These are phyloP conservation scores for Anticlea derivata DNA, from an alignment of 2,888 invertebrate species.

Conservation along the genomic window DNA sequence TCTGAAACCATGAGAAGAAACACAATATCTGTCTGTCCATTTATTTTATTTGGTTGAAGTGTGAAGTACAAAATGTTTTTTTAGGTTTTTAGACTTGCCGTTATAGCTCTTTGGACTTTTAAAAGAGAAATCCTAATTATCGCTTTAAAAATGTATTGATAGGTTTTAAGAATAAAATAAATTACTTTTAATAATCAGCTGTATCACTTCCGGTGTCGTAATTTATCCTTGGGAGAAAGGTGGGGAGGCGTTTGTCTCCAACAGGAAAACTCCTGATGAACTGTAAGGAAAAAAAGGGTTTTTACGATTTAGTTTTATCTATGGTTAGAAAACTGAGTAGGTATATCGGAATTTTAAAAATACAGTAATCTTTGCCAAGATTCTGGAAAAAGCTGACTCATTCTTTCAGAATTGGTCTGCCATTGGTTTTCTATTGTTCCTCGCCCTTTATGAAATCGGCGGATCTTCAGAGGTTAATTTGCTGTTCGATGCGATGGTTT, in stretches of 20 bases:
- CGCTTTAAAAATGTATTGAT: conserved; percentile 59
- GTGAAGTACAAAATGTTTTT: conserved; percentile 68
- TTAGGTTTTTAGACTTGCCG: conserved; percentile 52
- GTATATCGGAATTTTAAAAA: too few species aligned
- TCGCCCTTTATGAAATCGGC: too few species aligned
- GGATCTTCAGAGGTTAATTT: too few species aligned
- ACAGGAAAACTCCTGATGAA: conserved; percentile 50
- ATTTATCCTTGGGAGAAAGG: conserved; percentile 56
- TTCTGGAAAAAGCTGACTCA: too few species aligned
- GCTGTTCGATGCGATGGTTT: too few species aligned
- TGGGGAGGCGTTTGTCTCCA: conserved; percentile 59
- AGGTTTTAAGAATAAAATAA: conserved; percentile 37
- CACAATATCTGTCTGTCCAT: neutral
- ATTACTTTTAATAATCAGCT: neutral
- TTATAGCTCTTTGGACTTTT: conserved; percentile 40
- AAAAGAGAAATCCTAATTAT: conserved; percentile 66
- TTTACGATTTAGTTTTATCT: too few species aligned
- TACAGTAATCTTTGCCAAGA: too few species aligned
- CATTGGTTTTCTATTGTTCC: too few species aligned
- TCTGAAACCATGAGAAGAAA: too few species aligned
- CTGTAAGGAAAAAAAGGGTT: conserved; percentile 48
- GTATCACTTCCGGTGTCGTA: neutral
- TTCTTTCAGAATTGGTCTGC: too few species aligned
- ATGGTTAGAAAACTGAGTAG: too few species aligned
- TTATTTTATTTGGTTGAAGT: conserved; percentile 17